These are phyloP conservation scores for Malurus melanocephalus DNA, from an alignment of 2,113 vertebrate species.

Conservation along the genomic window DNA sequence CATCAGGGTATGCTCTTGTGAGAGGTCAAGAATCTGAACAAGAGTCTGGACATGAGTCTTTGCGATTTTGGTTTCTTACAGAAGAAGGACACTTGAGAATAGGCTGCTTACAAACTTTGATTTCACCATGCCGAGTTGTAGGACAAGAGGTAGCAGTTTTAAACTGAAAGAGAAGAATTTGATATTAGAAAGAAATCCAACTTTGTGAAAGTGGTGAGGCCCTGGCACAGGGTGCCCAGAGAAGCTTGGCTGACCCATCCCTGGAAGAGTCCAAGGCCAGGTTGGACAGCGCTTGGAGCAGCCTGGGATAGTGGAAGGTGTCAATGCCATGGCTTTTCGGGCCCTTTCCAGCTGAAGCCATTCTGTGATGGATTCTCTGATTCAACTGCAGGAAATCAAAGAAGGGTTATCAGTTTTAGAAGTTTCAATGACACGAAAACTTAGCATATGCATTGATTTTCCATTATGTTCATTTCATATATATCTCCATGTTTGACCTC, in stretches of 20 bases:
- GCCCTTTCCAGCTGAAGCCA: background rate
- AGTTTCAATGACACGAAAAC: background rate
- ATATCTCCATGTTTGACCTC: background rate
- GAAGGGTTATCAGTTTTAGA: background rate
- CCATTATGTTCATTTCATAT: background rate
- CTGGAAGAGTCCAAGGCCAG: background rate
- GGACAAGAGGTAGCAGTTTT: background rate
- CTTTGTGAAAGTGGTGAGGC: accelerated
- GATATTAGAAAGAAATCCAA: background rate
- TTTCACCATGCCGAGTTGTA: background rate
- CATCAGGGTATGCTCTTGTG: background rate
- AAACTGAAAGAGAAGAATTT: background rate
- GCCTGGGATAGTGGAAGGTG: background rate
- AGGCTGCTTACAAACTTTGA: background rate
- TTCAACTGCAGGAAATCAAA: background rate
- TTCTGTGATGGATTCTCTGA: background rate
- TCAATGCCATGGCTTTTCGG: background rate
- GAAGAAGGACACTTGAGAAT: background rate
- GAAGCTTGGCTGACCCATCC: background rate
- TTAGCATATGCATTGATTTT: background rate
- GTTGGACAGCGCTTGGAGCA: background rate
- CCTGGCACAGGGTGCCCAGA: background rate
- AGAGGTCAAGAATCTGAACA: background rate
- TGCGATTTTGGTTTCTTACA: background rate
- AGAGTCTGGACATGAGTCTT: background rate